Evolutionary conservation across 1,140 invertebrate species (phyloP).

Genomic region (Danaus melanippus): DNA sequence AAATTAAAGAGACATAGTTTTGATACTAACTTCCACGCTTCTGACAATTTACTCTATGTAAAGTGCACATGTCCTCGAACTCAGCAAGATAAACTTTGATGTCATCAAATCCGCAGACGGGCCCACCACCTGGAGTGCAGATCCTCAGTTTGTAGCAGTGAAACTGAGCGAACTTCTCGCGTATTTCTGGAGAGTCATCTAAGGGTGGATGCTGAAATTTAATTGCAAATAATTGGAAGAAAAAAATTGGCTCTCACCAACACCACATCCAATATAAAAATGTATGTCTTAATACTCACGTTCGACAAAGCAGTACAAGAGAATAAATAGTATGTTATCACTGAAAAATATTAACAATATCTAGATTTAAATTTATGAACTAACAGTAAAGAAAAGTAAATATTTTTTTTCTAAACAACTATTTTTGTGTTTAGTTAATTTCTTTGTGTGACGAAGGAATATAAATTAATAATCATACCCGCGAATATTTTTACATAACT

Average conservation of each 20-base stretch:
- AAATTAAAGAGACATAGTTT: no score
- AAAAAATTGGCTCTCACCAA: no score
- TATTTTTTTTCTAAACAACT: no score
- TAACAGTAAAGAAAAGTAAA: no score
- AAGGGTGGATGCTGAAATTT: constrained; percentile 6
- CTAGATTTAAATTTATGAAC: no score
- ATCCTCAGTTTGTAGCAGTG: constrained; percentile 28
- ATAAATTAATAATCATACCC: not conserved
- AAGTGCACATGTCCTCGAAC: constrained; percentile 35
- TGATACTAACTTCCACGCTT: constrained; percentile 27
- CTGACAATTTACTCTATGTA: constrained; percentile 35
- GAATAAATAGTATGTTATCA: no score
- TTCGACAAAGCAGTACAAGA: constrained; percentile 4
- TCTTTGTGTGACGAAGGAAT: not conserved
- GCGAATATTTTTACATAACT: constrained; percentile 3
- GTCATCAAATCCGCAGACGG: constrained; percentile 36
- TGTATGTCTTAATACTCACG: constrained; percentile 6
- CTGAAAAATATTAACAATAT: no score
- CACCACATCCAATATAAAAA: no score
- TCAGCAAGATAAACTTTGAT: constrained; percentile 19
- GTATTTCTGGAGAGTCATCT: constrained; percentile 5
- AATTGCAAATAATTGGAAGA: not conserved
- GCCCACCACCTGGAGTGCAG: constrained; percentile 21
- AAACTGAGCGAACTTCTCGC: constrained; percentile 23
- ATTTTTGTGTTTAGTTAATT: no score